Evolutionary conservation across 2,113 vertebrate genomes (phyloP), one percentile per base, ranked within the genome.

Genomic region (Leucopsar rothschildi): DNA sequence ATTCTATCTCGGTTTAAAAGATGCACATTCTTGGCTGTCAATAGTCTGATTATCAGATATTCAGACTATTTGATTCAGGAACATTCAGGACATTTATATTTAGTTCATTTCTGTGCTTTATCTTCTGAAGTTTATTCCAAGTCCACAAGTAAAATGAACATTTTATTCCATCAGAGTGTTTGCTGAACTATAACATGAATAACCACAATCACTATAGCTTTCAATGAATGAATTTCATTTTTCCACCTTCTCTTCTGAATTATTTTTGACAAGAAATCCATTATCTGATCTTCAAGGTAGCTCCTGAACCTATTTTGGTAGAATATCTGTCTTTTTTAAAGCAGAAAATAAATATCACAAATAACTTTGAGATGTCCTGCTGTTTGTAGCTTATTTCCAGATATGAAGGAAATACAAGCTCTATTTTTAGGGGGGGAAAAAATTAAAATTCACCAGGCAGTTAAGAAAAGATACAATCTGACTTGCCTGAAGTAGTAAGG

Each of bases 181-280:
- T 78, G 86, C 55, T 93, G 72, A 88, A 64, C 33, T 83, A 20
- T 81, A 45, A 64, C 33, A 33, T 66, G 68, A 94, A 61, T 39
- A 90, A 28, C 14, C 23, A 80, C 27, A 42, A 10, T 45, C 19
- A 33, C 7, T 45, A 14, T 16, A 75, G 47, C 17, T 84, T 49
- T 81, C 52, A 60, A 24, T 68, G 11, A 92, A 81, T 47, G 3
- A 50, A 80, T 83, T 90, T 53, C 1, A 7, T 50, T 88, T 82
- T 88, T 73, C 27, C 5, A 17, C 10, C 6, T 4, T 66, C 21
- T 82, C 2, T 86, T 80, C 39, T 83, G 13, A 52, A 52, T 33
- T 55, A 7, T 25, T 88, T 95, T 66, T 95, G 76, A 94, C 72
- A 96, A 66, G 47, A 25, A 93, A 86, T 73, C 76, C 23, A 35